These are phyloP conservation scores for Pachyramphus minor DNA, from an alignment of 2,113 vertebrate species.

Conservation along the genomic window DNA sequence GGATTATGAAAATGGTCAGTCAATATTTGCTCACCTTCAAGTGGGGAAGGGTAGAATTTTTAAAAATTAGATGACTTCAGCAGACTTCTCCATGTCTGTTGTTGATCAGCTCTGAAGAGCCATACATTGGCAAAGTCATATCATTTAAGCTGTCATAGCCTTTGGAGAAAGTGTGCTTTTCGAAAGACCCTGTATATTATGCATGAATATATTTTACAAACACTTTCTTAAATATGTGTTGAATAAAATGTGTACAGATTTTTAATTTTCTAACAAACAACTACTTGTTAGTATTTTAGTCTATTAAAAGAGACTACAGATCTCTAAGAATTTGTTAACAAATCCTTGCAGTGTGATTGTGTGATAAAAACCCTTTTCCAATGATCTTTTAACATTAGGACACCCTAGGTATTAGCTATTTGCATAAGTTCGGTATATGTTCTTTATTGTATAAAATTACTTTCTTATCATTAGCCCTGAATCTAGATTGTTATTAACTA, in stretches of 20 bases:
- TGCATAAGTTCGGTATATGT: background rate
- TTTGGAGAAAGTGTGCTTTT: background rate
- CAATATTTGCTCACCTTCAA: background rate
- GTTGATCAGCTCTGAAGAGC: background rate
- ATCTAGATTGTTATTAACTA: background rate
- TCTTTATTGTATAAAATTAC: background rate
- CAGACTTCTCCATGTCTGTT: background rate
- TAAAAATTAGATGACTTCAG: background rate
- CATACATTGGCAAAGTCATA: background rate
- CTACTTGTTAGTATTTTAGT: background rate
- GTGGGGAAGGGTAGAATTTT: background rate
- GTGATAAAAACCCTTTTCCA: background rate
- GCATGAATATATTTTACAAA: background rate
- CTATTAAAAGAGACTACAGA: background rate
- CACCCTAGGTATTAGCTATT: background rate
- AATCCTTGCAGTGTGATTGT: background rate
- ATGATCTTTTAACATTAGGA: background rate
- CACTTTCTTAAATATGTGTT: background rate
- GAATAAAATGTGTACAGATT: background rate
- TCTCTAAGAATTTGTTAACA: background rate
- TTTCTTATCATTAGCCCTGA: background rate
- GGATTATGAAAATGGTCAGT: background rate
- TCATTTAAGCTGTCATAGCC: background rate
- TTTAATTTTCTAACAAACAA: background rate
- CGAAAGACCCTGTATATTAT: background rate